Conservation (phyloP, 2,797 vertebrate species). For the Danio tinwini region DNA sequence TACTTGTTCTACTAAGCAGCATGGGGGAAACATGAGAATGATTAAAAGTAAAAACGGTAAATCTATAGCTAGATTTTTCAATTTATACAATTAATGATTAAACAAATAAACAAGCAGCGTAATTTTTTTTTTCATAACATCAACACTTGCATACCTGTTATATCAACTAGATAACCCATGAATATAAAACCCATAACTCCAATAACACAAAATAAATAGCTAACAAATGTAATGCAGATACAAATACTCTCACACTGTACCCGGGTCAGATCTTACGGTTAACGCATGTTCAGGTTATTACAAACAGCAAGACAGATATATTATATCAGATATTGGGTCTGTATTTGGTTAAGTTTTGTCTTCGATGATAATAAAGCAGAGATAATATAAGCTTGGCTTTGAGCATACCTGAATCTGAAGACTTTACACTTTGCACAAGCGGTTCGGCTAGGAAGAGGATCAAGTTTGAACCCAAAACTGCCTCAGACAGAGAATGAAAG, state of each 20-base stretch:
- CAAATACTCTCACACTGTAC: background rate
- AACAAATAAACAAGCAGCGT: too few species aligned
- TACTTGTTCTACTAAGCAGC: background rate
- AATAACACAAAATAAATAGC: background rate
- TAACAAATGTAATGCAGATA: too few species aligned
- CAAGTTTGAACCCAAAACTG: conserved; percentile 31
- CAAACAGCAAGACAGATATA: background rate
- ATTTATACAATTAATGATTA: background rate
- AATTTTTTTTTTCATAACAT: background rate
- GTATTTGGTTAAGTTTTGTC: background rate
- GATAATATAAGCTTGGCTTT: conserved; percentile 38
- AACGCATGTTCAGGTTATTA: background rate
- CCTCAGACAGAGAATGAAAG: conserved; percentile 14
- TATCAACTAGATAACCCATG: background rate
- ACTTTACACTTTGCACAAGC: conserved; percentile 17
- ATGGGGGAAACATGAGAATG: background rate
- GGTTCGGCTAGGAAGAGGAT: conserved; percentile 25
- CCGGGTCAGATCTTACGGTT: background rate
- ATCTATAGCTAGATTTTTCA: too few species aligned
- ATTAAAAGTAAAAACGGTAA: background rate
- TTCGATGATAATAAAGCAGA: background rate
- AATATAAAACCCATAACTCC: background rate
- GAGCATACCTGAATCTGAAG: conserved; percentile 38
- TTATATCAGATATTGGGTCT: background rate
- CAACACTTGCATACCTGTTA: background rate